phyloP scores from a whole-genome alignment of 2,797 vertebrate species.

The Megaceryle alcyon region DNA sequence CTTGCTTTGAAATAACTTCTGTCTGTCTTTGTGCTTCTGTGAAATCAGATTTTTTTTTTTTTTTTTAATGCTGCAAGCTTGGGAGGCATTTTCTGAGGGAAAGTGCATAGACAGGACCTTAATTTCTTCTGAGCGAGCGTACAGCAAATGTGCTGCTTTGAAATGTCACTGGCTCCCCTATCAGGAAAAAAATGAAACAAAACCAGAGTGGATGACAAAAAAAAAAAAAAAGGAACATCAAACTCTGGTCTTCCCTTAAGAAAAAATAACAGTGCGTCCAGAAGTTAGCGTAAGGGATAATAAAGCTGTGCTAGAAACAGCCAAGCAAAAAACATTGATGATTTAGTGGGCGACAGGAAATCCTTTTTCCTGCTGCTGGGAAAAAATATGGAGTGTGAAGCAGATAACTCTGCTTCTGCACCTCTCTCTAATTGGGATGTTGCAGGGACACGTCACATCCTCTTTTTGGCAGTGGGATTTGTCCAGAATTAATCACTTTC shows the following conservation, averaged over 20 bases:
- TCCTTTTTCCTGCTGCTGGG: conserved; percentile 41
- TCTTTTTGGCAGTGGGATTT: not conserved
- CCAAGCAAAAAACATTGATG: conserved; percentile 1
- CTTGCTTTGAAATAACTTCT: conserved; percentile 35
- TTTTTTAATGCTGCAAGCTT: not conserved
- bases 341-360: conserved; percentile 36
- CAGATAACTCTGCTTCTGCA: conserved; percentile 4
- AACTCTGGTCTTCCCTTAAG: not conserved
- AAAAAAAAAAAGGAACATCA: not conserved
- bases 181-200: not conserved
- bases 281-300: conserved; percentile 46
- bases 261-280: not conserved
- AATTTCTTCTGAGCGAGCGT: conserved; percentile 7
- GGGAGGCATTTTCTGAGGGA: conserved; percentile 23
- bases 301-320: conserved; percentile 34
- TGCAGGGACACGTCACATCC: not conserved
- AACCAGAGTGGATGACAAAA: not conserved
- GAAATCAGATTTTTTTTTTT: conserved; percentile 20
- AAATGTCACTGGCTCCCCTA: conserved; percentile 34
- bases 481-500: not conserved
- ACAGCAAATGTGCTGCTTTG: conserved; percentile 19
- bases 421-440: not conserved
- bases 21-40: conserved; percentile 40
- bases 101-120: conserved; percentile 17
- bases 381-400: conserved; percentile 13